Conservation (phyloP, 2,888 invertebrate genomes). For the Callosobruchus maculatus region DNA sequence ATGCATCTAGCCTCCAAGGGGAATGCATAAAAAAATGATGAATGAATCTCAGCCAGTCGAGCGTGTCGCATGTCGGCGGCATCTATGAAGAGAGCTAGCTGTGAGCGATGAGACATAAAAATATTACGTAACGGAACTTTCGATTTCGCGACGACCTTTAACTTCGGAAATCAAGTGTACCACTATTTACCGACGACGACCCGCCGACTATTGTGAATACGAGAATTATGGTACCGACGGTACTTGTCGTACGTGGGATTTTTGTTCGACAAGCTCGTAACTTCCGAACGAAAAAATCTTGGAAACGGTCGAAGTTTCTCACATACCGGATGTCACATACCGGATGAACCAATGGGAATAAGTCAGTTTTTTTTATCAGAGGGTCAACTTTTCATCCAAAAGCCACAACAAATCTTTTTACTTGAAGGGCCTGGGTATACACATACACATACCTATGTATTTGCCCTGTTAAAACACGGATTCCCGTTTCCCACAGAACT, state of each 20-base stretch:
- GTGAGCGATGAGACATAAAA: background rate
- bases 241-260: background rate
- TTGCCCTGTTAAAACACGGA: no score
- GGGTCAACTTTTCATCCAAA: no score
- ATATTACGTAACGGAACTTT: background rate
- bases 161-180: background rate
- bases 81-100: background rate
- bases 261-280: background rate
- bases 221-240: background rate
- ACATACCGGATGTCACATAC: background rate
- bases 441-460: no score
- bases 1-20: no score
- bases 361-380: no score
- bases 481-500: no score
- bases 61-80: background rate
- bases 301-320: background rate
- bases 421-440: no score
- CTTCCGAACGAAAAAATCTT: background rate
- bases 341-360: no score
- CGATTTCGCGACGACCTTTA: background rate
- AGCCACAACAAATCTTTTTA: no score
- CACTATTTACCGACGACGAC: background rate
- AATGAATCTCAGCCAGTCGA: background rate
- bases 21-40: no score
- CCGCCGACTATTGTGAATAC: background rate